Evolutionary conservation across 2,113 vertebrate species (phyloP), one percentile per base, ranked within the genome.

Genomic region (Ctenomys sociabilis): DNA sequence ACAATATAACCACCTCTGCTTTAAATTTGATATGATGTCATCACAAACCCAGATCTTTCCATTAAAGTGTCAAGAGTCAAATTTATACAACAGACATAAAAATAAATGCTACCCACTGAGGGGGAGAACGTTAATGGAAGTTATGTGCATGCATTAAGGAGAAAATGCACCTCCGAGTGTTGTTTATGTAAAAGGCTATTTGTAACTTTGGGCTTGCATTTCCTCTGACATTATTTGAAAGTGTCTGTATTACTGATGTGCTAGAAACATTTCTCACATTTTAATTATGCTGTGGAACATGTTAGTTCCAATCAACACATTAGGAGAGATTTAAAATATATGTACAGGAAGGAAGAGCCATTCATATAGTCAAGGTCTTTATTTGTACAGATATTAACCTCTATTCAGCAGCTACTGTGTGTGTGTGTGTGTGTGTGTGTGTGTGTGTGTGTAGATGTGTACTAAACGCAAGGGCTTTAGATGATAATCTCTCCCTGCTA

Each of bases 21-120:
- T 70, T 96, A 90, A 88, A 96, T 96, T 90, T 91, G 10, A 85
- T 93, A 83, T 97, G 91, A 96, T 92, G 30, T 82, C 97, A 96
- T 92, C 93, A 88, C 86, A 93, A 96, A 95, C 21, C 0, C 82
- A 94, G 94, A 93, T 9, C 59, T 95, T 96, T 96, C 98, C 94
- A 97, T 96, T 97, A 96, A 98, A 91, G 92, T 90, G 61, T 93
- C 88, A 97, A 80, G 96, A 95, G 78, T 89, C 95, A 64, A 94
- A 96, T 97, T 97, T 97, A 94, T 6, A 96, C 40, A 96, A 96
- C 87, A 94, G 70, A 92, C 52, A 93, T 97, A 97, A 97, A 85
- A 72, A 95, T 94, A 87, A 97, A 94, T 85, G 16, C 64, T 88
- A 92, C 59, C 68, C 77, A 88, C 35, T 0, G 37, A 64, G 89